A percentile compares a stretch with the other conserved stretches of the same genome.
Conservation (phyloP, 1,140 invertebrate species). For the Globodera ellingtonae region DNA sequence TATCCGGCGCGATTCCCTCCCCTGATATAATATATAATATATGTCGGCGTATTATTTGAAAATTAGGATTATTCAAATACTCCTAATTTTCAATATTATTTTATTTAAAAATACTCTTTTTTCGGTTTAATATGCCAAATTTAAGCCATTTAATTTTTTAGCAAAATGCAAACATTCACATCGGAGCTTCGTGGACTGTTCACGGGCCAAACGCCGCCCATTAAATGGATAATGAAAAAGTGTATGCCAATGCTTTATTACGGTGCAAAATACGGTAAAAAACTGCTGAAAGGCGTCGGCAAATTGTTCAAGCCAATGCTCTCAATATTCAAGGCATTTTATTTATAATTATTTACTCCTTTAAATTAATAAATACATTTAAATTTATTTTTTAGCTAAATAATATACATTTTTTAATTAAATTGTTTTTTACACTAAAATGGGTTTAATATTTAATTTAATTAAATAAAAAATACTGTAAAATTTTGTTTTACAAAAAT, state of each 20-base stretch:
- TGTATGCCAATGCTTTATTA: conserved; percentile 9
- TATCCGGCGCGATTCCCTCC: too few relatives aligned
- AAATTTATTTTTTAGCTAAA: too few relatives aligned
- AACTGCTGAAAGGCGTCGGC: neutral
- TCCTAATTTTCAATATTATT: too few relatives aligned
- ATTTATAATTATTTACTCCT: neutral
- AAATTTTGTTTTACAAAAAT: too few relatives aligned
- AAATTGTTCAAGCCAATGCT: neutral
- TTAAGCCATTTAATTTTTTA: neutral
- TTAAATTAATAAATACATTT: neutral
- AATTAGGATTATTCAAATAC: too few relatives aligned
- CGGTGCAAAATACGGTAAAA: neutral
- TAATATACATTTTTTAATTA: too few relatives aligned
- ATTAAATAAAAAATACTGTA: neutral
- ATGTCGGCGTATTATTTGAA: too few relatives aligned
- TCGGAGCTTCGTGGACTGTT: conserved; percentile 2
- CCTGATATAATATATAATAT: too few relatives aligned
- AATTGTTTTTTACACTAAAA: too few relatives aligned
- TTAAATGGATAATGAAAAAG: neutral
- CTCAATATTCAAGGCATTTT: neutral
- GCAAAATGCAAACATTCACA: neutral
- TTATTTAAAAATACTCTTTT: too few relatives aligned
- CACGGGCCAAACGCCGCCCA: conserved; percentile 9
- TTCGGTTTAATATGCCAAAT: too few relatives aligned
- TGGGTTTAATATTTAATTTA: too few relatives aligned